Evolutionary conservation across 2,113 vertebrate species (phyloP), one percentile per base, ranked within the genome.

Genomic region (Gopherus flavomarginatus): DNA sequence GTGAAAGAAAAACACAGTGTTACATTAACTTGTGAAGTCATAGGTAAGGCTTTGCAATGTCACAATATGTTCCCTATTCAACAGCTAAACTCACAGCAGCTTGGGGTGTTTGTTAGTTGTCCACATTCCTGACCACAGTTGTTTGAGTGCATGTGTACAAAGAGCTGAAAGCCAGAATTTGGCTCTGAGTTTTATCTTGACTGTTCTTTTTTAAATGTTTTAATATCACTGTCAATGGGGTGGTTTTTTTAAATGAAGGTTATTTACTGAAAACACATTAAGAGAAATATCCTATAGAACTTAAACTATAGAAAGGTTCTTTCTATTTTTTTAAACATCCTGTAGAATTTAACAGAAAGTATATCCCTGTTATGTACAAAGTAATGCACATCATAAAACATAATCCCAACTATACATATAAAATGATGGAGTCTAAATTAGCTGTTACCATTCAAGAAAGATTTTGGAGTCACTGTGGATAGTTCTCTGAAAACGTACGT

Each of bases 1-100:
- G 99, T 99, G 38, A 99, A 99, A 92, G 99, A 99, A 95, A 98
- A 98, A 52, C 98, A 99, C 24, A 96, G 97, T 88, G 95, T 99
- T 35, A 99, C 98, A 11, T 96, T 99, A 85, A 98, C 95, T 0
- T 99, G 99, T 98, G 99, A 99, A 96, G 99, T 98, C 31, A 98
- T 98, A 98, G 99, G 99, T 99, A 98, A 97, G 96, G 89, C 2
- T 83, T 4, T 35, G 84, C 8, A 49, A 2, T 85, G 4, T 69
- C 31, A 56, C 35, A 85, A 83, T 82, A 24, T 3, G 14, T 90
- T 81, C 78, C 7, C 49, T 85, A 13, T 27, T 88, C 11, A 53
- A 42, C 35, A 38, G 22, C 17, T 79, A 47, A 2, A 83, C 56
- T 11, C 3, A 0, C 44, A 11, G 27, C 21, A 38, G 31, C 35